phyloP scores from a whole-genome alignment of 2,888 invertebrate species.

The Subacronicta megacephala region DNA sequence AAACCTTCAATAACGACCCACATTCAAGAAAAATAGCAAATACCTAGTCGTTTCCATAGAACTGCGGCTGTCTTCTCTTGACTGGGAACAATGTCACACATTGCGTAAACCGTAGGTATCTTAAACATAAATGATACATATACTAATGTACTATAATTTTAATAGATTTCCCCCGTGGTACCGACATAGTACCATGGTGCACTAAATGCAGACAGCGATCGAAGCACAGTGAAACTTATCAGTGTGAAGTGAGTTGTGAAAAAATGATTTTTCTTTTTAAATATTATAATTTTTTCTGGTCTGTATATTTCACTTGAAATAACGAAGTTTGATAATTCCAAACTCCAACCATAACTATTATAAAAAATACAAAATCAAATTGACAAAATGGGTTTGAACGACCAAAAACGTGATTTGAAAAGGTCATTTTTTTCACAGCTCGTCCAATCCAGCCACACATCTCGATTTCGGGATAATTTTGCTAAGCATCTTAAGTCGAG shows the following conservation, averaged over 20 bases:
- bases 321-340: too few species aligned
- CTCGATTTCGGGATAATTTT: too few species aligned
- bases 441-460: too few species aligned
- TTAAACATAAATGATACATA: constrained; percentile 56
- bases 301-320: too few species aligned
- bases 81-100: constrained; percentile 71
- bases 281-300: too few species aligned
- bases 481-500: too few species aligned
- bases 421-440: too few species aligned
- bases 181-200: constrained; percentile 24
- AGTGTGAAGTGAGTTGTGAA: constrained; percentile 39
- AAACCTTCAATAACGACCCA: background rate
- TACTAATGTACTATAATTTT: constrained; percentile 66
- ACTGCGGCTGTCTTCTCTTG: constrained; percentile 22
- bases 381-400: too few species aligned
- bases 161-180: constrained; percentile 40
- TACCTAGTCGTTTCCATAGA: constrained; percentile 35
- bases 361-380: too few species aligned
- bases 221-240: constrained; percentile 52
- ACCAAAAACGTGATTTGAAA: too few species aligned
- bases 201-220: constrained; percentile 60
- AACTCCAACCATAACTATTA: too few species aligned
- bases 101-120: constrained; percentile 63
- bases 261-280: background rate
- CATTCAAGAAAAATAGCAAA: background rate